phyloP scores from a whole-genome alignment of 1,140 invertebrate species.

The Berghia stephanieae region DNA sequence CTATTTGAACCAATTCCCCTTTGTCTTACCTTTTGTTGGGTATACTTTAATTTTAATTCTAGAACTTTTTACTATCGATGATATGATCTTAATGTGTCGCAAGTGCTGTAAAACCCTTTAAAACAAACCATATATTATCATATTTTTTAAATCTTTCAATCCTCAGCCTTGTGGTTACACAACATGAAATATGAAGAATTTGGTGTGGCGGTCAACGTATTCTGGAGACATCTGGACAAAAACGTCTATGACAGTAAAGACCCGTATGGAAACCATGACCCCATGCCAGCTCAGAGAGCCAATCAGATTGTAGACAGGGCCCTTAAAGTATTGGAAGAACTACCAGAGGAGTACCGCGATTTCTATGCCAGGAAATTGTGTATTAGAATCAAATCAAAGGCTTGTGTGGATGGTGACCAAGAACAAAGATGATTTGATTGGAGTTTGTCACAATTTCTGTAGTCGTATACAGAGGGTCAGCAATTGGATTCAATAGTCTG shows the following conservation, averaged over 20 bases:
- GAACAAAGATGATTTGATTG: no score
- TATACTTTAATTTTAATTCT: no score
- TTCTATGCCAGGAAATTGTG: constrained; percentile 70
- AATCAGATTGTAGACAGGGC: constrained; percentile 69
- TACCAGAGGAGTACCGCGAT: constrained; percentile 70
- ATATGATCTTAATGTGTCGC: no score
- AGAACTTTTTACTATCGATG: no score
- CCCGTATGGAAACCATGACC: constrained; percentile 73
- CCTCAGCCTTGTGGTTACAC: constrained; percentile 74
- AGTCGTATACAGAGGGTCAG: no score
- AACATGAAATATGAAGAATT: constrained; percentile 70
- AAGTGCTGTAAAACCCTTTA: no score
- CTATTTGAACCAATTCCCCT: no score
- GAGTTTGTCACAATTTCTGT: no score
- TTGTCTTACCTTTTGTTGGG: no score
- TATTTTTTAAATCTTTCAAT: constrained; percentile 29
- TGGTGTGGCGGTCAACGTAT: constrained; percentile 73
- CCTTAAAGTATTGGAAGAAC: constrained; percentile 64
- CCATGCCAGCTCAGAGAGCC: constrained; percentile 67
- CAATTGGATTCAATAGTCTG: no score
- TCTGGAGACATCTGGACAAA: constrained; percentile 71
- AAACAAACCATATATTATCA: neutral
- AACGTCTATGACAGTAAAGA: constrained; percentile 71
- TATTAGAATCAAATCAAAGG: constrained; percentile 54
- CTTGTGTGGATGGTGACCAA: no score